Evolutionary conservation across 37 sponge, comb jelly and placozoan genomes (phyloP).

Genomic region (Aphrocallistes beatrix): DNA sequence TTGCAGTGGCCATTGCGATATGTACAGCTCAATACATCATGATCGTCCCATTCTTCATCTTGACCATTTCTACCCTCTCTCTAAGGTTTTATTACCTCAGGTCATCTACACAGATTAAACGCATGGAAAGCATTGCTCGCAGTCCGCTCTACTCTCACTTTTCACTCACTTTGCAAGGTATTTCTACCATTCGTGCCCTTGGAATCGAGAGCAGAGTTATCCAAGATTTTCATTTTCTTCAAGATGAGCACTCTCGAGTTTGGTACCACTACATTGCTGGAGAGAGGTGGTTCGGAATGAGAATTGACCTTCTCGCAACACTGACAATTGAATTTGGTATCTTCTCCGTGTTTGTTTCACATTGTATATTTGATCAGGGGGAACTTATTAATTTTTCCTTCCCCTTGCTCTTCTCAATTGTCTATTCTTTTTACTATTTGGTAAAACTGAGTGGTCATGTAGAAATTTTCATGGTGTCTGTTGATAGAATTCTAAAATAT

Average conservation of each 20-base stretch:
- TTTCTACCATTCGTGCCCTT: constrained; percentile 32
- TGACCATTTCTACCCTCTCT: constrained; percentile 17
- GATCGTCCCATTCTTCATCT: constrained; percentile 9
- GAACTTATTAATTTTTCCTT: neutral
- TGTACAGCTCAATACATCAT: neutral
- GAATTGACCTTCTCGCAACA: no score
- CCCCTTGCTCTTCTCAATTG: neutral
- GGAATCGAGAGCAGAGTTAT: constrained; percentile 1
- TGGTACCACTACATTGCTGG: no score
- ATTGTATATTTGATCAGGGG: no score
- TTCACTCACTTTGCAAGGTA: constrained; percentile 28
- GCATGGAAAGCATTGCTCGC: constrained; percentile 32
- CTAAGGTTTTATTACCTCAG: no score
- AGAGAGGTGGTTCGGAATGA: no score
- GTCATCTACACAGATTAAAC: constrained; percentile 31
- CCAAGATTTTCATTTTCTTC: no score
- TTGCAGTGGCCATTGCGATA: constrained; percentile 10
- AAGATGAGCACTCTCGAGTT: no score
- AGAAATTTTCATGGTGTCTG: constrained; percentile 30
- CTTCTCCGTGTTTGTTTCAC: no score
- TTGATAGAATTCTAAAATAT: constrained; percentile 31
- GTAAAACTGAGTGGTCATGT: constrained; percentile 27
- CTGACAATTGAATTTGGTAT: no score
- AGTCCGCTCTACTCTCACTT: no score
- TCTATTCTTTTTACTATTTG: constrained; percentile 27